phyloP scores from a whole-genome alignment of 2,113 vertebrate genomes.

The Dissostichus mawsoni region DNA sequence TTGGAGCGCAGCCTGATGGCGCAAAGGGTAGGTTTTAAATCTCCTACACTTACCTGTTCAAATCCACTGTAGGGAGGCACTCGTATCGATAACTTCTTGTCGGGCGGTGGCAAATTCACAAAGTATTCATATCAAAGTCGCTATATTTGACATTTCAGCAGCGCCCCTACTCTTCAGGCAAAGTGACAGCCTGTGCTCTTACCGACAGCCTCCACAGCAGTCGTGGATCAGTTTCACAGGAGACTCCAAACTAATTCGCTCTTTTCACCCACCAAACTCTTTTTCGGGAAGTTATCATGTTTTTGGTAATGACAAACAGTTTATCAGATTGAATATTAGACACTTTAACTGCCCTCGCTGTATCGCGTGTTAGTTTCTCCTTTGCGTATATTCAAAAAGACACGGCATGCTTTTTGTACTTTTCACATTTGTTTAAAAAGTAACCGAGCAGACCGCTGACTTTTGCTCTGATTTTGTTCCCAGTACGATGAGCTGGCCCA shows the following conservation, averaged over 20 bases:
- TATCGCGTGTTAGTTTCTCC: constrained; percentile 32
- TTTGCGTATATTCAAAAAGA: constrained; percentile 40
- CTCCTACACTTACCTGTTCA: constrained; percentile 94
- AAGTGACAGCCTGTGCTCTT: constrained; percentile 80
- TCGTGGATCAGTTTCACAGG: constrained; percentile 85
- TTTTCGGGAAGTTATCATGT: constrained; percentile 88
- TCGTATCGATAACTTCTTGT: constrained; percentile 78
- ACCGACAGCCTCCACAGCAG: constrained; percentile 70
- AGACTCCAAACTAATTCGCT: constrained; percentile 83
- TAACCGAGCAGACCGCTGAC: constrained; percentile 57
- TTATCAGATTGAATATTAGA: constrained; percentile 15
- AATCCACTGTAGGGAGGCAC: constrained; percentile 91
- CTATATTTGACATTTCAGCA: constrained; percentile 88
- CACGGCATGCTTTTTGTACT: constrained; percentile 42
- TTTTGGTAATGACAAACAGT: constrained; percentile 90
- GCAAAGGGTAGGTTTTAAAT: constrained; percentile 99
- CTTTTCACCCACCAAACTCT: constrained; percentile 84
- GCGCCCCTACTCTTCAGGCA: constrained; percentile 74
- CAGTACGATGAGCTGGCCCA: constrained; percentile 99
- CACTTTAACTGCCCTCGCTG: constrained; percentile 33
- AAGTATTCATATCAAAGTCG: constrained; percentile 84
- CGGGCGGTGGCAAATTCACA: constrained; percentile 88
- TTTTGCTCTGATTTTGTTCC: constrained; percentile 74
- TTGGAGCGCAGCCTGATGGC: constrained; percentile 99
- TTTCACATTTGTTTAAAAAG: constrained; percentile 39